Evolutionary conservation across 2,797 vertebrate species (phyloP).

Genomic region (Limnodromus scolopaceus): DNA sequence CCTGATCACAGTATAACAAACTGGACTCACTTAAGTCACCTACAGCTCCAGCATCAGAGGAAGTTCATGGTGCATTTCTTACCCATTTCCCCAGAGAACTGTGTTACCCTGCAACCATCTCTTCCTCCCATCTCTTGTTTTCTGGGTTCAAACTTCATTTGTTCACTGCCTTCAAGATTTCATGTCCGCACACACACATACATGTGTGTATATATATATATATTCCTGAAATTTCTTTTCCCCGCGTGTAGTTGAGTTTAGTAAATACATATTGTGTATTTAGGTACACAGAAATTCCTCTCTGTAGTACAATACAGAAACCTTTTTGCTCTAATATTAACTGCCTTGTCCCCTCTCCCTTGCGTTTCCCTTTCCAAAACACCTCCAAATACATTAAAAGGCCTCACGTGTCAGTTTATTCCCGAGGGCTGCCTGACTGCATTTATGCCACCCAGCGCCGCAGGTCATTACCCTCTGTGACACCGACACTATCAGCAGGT

Average conservation of each 20-base stretch:
- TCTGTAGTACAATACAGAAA: background rate
- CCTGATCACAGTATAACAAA: background rate
- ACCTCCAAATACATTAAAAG: background rate
- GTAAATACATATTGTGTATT: background rate
- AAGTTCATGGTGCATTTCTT: fast-evolving
- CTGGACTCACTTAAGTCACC: background rate
- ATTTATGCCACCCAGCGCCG: background rate
- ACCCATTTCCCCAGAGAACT: background rate
- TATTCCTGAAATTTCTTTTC: background rate
- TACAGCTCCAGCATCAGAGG: background rate
- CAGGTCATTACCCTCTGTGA: background rate
- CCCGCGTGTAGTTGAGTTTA: background rate
- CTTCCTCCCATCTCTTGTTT: background rate
- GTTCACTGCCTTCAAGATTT: background rate
- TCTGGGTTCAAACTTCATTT: background rate
- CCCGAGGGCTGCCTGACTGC: background rate
- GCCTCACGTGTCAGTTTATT: background rate
- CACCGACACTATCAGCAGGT: background rate
- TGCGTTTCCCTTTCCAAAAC: background rate
- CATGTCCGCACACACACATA: background rate
- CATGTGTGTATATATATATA: fast-evolving
- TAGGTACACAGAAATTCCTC: background rate
- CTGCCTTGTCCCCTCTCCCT: background rate
- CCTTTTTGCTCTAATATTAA: background rate
- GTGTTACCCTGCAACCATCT: background rate